A percentile compares a stretch with the other conserved stretches of the same genome.
These are phyloP conservation scores for Strongylocentrotus purpuratus DNA, from an alignment of 35 echinoderm and acorn worm species.

Conservation along the genomic window DNA sequence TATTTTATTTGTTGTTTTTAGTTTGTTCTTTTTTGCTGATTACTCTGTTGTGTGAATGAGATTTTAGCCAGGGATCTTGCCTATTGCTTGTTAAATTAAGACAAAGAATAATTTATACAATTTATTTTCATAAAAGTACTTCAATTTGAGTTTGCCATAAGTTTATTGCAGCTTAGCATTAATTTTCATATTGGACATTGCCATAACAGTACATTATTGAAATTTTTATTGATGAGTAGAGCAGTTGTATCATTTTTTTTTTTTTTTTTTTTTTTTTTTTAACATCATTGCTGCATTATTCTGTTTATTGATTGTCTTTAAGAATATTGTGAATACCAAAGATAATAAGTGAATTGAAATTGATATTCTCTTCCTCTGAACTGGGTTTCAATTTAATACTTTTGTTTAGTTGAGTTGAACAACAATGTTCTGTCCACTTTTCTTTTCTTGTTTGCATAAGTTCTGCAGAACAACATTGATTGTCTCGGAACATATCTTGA, in stretches of 20 bases:
- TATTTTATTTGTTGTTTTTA: too few species aligned
- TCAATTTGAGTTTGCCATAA: background rate
- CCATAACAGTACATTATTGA: background rate
- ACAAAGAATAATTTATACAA: background rate
- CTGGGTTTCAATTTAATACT: too few species aligned
- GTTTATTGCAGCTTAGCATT: background rate
- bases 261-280: background rate
- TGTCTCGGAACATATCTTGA: too few species aligned
- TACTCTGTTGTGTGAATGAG: too few species aligned
- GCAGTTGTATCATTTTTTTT: background rate
- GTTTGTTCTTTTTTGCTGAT: too few species aligned
- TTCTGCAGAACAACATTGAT: too few species aligned
- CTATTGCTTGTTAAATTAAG: background rate
- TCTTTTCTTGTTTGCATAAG: too few species aligned
- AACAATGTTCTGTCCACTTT: too few species aligned
- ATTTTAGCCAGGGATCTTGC: background rate
- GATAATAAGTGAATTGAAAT: background rate
- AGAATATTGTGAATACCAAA: background rate
- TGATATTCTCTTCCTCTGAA: too few species aligned
- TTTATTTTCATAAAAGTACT: background rate
- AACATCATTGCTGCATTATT: background rate
- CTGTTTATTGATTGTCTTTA: background rate
- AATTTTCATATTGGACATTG: background rate
- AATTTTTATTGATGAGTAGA: background rate
- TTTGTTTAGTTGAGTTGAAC: too few species aligned